Evolutionary conservation across 2,888 invertebrate genomes (phyloP), one percentile per base, ranked within the genome.

Genomic region (Drosophila demipolita): DNA sequence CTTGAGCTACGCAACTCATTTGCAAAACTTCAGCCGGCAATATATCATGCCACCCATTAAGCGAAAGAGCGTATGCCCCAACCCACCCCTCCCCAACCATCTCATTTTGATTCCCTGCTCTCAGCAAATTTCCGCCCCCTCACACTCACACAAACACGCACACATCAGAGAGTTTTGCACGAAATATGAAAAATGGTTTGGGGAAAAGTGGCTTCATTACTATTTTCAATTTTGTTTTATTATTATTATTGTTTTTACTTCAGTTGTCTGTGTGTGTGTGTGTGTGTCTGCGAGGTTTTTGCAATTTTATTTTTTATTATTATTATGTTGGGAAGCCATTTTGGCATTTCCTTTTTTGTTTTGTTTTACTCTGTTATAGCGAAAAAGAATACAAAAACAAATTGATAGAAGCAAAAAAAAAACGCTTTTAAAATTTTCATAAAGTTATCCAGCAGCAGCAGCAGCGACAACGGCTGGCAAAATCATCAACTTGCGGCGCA

Each of bases 221-320:
- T 83, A 91, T 83, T 89, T 90, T 89, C 91, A 90, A 90, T 91
- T 91, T 91, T 90, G 82, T 90, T 90, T 90, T 90, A 83, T 90
- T 85, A 87, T 90, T 82, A 78, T 84, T 78, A 70, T 70, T 59
- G 59, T 63, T 75, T 69, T 53, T 58, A 52, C 20, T 78, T 66
- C 60, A 55, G 40, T 50, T 58, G 29, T 53, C 52, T 55, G 55
- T 57, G 49, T 36, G 29, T 57, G 50, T 70, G 57, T 52, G 35
- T 65, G 45, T 26, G 29, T 60, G 66, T 62, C 64, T 66, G 72
- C 64, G 73, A 63, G 62, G 73, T 80, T 69, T 48, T 78, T 66
- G 75, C 82, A 74, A 73, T 84, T 90, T 72, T 76, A 73, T 88
- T 88, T 80, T 73, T 83, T 79, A 75, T 77, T 84, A 71, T 84